A percentile compares a stretch with the other conserved stretches of the same genome.
Conservation (phyloP, 2,888 invertebrate species). For the Monoplex corrugatus region DNA sequence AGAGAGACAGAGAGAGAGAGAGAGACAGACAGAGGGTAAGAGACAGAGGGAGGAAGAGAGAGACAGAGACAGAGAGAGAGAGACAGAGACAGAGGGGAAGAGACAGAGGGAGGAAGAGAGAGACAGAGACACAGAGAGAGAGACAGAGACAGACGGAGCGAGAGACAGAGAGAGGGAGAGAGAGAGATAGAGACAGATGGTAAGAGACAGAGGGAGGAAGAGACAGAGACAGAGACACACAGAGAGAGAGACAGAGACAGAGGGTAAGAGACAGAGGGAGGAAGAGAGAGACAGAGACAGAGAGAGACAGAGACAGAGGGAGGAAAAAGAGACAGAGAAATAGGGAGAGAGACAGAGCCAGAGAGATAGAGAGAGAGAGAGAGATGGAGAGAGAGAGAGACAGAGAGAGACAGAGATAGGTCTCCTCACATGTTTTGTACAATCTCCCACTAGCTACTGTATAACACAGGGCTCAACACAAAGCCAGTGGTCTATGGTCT, state of each 20-base stretch:
- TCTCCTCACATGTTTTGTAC: no score
- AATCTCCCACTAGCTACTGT: no score
- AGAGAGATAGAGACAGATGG: background rate
- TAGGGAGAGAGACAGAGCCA: no score
- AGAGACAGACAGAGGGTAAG: slow-evolving; percentile 32
- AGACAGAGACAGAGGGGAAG: slow-evolving; percentile 22
- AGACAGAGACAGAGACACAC: slow-evolving; percentile 35
- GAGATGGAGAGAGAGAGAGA: no score
- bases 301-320: background rate
- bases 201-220: slow-evolving; percentile 27
- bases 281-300: background rate
- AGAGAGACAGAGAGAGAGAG: slow-evolving; percentile 15
- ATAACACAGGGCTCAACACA: no score
- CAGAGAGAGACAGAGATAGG: no score
- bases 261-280: background rate
- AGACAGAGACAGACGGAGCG: background rate
- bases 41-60: slow-evolving; percentile 32
- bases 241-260: background rate
- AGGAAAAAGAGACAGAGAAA: no score
- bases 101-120: slow-evolving; percentile 15
- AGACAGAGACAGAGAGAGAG: slow-evolving; percentile 31
- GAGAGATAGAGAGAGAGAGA: no score
- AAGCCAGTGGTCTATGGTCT: no score
- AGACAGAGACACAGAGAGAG: slow-evolving; percentile 6
- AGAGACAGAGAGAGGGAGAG: background rate